Evolutionary conservation across 2,113 vertebrate genomes (phyloP).

Genomic region (Chamaetylas fuelleborni): DNA sequence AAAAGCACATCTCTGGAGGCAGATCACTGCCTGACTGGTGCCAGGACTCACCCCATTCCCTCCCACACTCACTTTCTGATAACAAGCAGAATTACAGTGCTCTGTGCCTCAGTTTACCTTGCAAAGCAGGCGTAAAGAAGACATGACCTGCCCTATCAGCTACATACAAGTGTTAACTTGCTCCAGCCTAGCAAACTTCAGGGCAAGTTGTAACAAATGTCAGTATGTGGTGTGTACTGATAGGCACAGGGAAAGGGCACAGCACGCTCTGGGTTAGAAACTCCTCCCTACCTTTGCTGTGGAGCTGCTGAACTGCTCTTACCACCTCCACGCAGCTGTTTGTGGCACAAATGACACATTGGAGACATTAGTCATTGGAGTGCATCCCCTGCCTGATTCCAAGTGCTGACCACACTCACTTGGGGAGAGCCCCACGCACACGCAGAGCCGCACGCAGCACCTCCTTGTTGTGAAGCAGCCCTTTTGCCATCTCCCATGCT

Average conservation of each 20-base stretch:
- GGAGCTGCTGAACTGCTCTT: not conserved
- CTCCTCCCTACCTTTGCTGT: not conserved
- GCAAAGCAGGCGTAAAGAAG: not conserved
- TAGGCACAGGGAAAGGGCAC: constrained; percentile 6
- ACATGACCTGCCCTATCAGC: not conserved
- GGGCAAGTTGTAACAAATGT: constrained; percentile 30
- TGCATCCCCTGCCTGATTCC: not conserved
- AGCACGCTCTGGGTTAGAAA: not conserved
- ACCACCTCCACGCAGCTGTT: not conserved
- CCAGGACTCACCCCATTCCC: not conserved
- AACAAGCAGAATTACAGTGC: not conserved
- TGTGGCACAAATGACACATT: constrained; percentile 12
- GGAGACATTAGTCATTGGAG: not conserved
- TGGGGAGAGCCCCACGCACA: not conserved
- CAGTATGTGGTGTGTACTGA: not conserved
- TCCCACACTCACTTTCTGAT: not conserved
- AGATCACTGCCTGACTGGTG: not conserved
- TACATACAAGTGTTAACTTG: not conserved
- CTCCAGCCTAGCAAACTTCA: not conserved
- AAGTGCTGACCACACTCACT: not conserved
- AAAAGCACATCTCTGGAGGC: not conserved
- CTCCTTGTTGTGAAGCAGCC: not conserved
- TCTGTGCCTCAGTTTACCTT: constrained; percentile 45
- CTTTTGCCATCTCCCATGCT: not conserved
- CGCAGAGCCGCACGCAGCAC: not conserved